Conservation (phyloP, 2,113 vertebrate species). For the Steatornis caripensis region DNA sequence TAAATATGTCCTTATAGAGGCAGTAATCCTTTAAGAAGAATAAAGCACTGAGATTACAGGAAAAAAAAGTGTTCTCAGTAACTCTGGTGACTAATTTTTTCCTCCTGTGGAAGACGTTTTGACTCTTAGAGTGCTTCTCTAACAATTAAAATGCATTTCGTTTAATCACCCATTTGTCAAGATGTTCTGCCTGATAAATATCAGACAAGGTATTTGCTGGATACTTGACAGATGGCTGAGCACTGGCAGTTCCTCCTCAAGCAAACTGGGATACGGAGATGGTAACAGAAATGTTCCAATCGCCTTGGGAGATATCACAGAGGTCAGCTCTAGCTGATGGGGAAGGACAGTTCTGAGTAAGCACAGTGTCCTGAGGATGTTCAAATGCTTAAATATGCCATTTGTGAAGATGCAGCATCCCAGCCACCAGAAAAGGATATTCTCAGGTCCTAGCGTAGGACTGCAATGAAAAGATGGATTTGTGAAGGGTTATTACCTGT, state of each 20-base stretch:
- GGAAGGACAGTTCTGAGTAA: not conserved
- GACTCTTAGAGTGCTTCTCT: not conserved
- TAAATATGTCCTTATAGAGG: not conserved
- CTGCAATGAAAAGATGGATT: not conserved
- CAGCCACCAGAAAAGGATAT: not conserved
- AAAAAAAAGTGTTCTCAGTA: not conserved
- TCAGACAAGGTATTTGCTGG: not conserved
- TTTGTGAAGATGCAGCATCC: not conserved
- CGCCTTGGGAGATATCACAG: not conserved
- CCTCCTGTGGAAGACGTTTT: not conserved
- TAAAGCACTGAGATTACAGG: not conserved
- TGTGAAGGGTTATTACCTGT: not conserved
- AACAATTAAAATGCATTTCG: not conserved
- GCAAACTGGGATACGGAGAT: not conserved
- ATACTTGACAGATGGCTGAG: not conserved
- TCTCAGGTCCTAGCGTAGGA: not conserved
- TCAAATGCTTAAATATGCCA: not conserved
- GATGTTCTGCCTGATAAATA: not conserved
- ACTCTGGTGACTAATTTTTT: not conserved
- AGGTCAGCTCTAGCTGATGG: not conserved
- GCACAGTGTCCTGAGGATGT: not conserved
- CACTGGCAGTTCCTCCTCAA: not conserved
- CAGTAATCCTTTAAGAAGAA: not conserved
- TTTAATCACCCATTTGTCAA: not conserved
- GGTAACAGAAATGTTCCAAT: not conserved